Base-by-base conservation (phyloP, 1,140 invertebrate species). In the Brachionus sp. region DNA sequence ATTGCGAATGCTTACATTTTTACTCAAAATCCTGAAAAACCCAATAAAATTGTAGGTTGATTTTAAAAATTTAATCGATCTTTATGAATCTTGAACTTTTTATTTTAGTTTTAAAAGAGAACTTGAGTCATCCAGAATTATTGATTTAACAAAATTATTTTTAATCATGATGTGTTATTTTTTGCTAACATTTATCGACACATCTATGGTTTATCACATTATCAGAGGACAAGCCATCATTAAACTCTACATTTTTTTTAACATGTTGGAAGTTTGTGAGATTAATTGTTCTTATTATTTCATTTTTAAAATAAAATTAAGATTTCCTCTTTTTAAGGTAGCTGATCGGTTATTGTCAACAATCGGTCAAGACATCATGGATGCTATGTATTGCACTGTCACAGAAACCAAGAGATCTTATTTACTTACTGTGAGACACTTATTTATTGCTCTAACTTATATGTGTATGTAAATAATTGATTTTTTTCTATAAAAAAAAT, bases 161-260 rank as follows among this genome's bases (percentile, higher is more conserved):
- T 23, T 82, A 25, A 66, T 82, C n/a, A 3, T 70, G 23, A 10
- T 29, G 13, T 82, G 80, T 19, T 44, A 44, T 68, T 19, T 68
- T 33, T 7, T 66, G 25, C 42, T 82, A 6, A 66, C 39, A 23
- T 68, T 82, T 33, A 82, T 82, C 10, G 80, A 82, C 16, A 82
- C 57, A 44, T 82, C 80, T 44, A 73, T 83, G 42, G 82, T 83
- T 62, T 99, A 99, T 90, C 98, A 99, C 90, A 91, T 98, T 84
- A 97, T 99, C 33, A 96, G 98, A 88, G 97, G 95, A 86, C 98
- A 99, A 88, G 97, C 96, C 77, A 95, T 98, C 68, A 98, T 99
- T 87, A 99, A 99, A 88, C 90, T 99, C 66, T 99, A 99, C 88
- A 97, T 99, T 87, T 98, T 99, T 90, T 99, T 96, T 88, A 99